phyloP scores from a whole-genome alignment of 2,797 vertebrate genomes.

The Smutsia gigantea region DNA sequence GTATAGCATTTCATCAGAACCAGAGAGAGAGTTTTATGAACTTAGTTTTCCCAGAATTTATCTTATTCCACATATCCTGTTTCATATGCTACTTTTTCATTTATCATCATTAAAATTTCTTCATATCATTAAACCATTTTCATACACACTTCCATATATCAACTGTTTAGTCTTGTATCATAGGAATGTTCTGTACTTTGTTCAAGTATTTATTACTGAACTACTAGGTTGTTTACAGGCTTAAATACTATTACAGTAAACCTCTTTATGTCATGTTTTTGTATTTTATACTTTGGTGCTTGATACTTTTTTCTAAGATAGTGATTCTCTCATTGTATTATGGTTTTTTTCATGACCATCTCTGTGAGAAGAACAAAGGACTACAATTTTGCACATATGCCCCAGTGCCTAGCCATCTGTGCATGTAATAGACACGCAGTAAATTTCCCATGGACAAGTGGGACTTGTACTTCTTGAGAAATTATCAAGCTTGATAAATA shows the following conservation, averaged over 20 bases:
- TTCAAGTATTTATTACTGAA: conserved; percentile 12
- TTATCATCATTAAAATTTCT: background rate
- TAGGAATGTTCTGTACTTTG: background rate
- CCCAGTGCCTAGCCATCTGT: background rate
- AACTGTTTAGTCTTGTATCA: background rate
- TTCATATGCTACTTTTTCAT: background rate
- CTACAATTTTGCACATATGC: background rate
- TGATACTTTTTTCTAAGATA: background rate
- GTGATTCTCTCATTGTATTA: background rate
- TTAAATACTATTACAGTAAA: background rate
- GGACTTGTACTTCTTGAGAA: background rate
- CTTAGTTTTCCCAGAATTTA: background rate
- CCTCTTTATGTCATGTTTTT: background rate
- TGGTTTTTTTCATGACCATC: background rate
- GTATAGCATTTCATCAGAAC: background rate
- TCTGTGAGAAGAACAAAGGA: background rate
- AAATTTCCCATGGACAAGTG: background rate
- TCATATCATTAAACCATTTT: background rate
- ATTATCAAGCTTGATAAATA: background rate
- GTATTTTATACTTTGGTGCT: background rate
- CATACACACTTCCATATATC: background rate
- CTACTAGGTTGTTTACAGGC: background rate
- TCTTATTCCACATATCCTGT: background rate
- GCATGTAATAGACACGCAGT: background rate
- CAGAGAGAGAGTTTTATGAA: background rate